Base-by-base conservation (phyloP, 2,888 invertebrate species). In the Eupithecia inturbata region DNA sequence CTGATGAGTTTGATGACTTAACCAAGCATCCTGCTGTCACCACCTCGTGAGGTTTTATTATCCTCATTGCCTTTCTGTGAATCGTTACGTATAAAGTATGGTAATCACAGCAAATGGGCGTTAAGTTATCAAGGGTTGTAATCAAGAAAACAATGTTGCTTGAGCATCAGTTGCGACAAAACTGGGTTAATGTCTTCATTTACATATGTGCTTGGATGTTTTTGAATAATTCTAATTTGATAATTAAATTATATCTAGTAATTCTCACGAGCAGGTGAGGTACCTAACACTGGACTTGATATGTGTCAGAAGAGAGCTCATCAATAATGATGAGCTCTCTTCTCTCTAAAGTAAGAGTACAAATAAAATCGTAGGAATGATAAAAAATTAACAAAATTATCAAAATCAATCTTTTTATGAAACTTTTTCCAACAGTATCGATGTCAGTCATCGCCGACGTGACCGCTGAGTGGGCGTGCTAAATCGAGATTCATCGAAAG, bases 381-480 rank as follows among this genome's bases (percentile, higher is more conserved):
- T n/a, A n/a, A n/a, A n/a, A n/a, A n/a, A n/a, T n/a, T n/a, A n/a
- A n/a, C n/a, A n/a, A 68, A 31, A 57, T 45, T 63, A 49, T 33
- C 26, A 68, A 57, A 33, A 70, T 67, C 41, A 39, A 77, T 75
- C 71, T 77, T 75, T 70, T 66, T 72, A 72, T 70, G 53, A 70
- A 39, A 26, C 69, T 75, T 77, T 73, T 77, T 76, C 41, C 19
- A 64, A 67, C 74, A 41, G 22, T 72, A 66, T 77, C 70, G 57
- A 72, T 75, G 76, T 77, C 78, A 74, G 71, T 77, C 74, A 68
- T 41, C 33, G 73, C 69, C 68, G 41, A 68, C 75, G 73, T 72
- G 78, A 77, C 78, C 73, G 75, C 81, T 86, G 89, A 92, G 91
- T 91, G 85, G 92, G 92, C 92, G 92, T 92, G 91, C 87, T 84